Base-by-base conservation (phyloP, 2,888 invertebrate genomes). In the Drosophila prolongata region DNA sequence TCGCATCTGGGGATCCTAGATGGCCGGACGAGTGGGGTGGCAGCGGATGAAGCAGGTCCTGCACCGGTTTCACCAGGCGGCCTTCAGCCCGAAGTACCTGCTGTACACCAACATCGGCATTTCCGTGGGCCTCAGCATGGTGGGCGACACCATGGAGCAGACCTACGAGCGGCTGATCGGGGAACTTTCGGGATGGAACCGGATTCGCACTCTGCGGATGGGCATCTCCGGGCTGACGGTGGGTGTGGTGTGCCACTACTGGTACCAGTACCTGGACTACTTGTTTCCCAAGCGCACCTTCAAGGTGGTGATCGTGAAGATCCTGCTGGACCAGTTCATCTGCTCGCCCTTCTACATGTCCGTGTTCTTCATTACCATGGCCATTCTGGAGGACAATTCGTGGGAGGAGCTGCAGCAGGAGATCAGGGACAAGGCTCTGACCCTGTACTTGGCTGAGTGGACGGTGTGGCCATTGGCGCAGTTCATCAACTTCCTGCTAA, bases 401-500 rank as follows among this genome's bases (percentile, higher is more conserved):
- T 90, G 93, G 73, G 89, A 93, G 24, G 94, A 95, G 79, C 94
- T 96, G 57, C 93, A 93, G 55, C 90, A 93, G 38, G 96, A 97
- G 92, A 93, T 96, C 5, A 93, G 92, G 72, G 92, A 94, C 8
- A 98, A 97, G 91, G 96, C 96, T 30, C 93, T 94, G 92, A 94
- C 93, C 70, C 92, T 98, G 6, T 97, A 97, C 87, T 93, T 94
- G 59, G 97, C 97, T 0, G 98, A 98, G 90, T 98, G 97, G 96
- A 89, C 96, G 5, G 94, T 98, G 16, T 98, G 98, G 98, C 98
- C 98, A 0, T 96, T 96, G 1, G 97, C 97, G 1, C 98, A 98
- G 91, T 92, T 97, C 30, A 93, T 98, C 30, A 98, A 98, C 92
- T 98, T 98, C 92, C 97, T 95, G 91, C 94, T 96, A 77, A 91